phyloP scores from a whole-genome alignment of 2,888 invertebrate species.

The Saturnia japonica region DNA sequence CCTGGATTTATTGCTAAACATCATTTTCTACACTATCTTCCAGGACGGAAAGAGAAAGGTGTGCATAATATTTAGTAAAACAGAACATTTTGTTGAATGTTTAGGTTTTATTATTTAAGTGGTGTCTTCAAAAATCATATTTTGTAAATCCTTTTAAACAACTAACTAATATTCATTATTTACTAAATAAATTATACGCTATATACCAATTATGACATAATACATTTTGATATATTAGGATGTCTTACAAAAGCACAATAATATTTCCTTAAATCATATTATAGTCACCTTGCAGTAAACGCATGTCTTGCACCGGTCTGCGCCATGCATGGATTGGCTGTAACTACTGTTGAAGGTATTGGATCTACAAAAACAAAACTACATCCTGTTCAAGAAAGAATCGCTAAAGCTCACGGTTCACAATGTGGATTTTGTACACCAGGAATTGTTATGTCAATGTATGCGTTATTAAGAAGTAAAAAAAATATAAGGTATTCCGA shows the following conservation, averaged over 20 bases:
- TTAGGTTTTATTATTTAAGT: too few relatives aligned
- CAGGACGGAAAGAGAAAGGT: too few relatives aligned
- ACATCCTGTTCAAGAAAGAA: slow-evolving; percentile 91
- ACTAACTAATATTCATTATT: background rate
- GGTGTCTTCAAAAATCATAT: too few relatives aligned
- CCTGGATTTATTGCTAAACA: too few relatives aligned
- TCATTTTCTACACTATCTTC: too few relatives aligned
- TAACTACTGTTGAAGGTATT: slow-evolving; percentile 94
- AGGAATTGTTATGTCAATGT: slow-evolving; percentile 96
- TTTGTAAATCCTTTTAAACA: too few relatives aligned
- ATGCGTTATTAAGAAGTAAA: slow-evolving; percentile 85
- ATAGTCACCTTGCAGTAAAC: slow-evolving; percentile 89
- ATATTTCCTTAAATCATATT: slow-evolving; percentile 22
- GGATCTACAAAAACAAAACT: slow-evolving; percentile 87
- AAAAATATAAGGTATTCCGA: slow-evolving; percentile 78
- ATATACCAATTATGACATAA: background rate
- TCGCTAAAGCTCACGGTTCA: slow-evolving; percentile 92
- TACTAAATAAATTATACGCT: background rate
- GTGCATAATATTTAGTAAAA: too few relatives aligned
- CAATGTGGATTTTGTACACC: slow-evolving; percentile 96
- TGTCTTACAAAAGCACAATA: background rate
- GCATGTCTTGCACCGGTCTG: slow-evolving; percentile 92
- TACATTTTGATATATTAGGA: background rate
- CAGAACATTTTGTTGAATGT: too few relatives aligned
- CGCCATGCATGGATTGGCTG: slow-evolving; percentile 89